Conservation (phyloP, 2,888 invertebrate species). For the Brachycybe producta region DNA sequence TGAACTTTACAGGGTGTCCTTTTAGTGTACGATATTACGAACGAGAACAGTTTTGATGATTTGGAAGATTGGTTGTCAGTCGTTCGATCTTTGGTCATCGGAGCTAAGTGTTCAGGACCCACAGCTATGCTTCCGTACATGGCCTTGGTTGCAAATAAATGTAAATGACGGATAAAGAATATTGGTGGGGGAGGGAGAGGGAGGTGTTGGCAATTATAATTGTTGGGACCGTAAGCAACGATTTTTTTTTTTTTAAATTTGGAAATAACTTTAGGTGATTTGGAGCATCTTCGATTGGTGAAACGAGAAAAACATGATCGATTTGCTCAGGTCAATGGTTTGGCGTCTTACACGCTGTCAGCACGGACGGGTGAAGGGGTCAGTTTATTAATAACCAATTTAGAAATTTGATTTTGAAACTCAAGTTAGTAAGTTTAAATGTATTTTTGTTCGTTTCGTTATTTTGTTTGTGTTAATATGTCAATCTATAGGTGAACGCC, state of each 20-base stretch:
- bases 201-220: no score
- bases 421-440: no score
- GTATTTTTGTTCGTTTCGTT: background rate
- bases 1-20: slow-evolving; percentile 54
- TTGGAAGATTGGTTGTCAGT: slow-evolving; percentile 54
- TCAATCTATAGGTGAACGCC: slow-evolving; percentile 29
- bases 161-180: no score
- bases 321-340: slow-evolving; percentile 36
- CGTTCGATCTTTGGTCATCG: slow-evolving; percentile 19
- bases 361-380: slow-evolving; percentile 37
- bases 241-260: no score
- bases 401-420: background rate
- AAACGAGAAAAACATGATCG: slow-evolving; percentile 38
- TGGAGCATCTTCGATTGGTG: slow-evolving; percentile 39
- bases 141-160: slow-evolving; percentile 41
- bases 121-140: slow-evolving; percentile 22
- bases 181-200: no score
- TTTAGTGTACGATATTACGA: slow-evolving; percentile 72
- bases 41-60: slow-evolving; percentile 62
- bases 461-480: background rate
- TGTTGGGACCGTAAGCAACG: no score
- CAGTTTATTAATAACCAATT: slow-evolving; percentile 4
- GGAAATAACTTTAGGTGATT: slow-evolving; percentile 36
- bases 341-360: slow-evolving; percentile 39
- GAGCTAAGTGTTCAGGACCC: no score